Conservation (phyloP, 2,113 vertebrate genomes). For the Gobiocypris rarus region DNA sequence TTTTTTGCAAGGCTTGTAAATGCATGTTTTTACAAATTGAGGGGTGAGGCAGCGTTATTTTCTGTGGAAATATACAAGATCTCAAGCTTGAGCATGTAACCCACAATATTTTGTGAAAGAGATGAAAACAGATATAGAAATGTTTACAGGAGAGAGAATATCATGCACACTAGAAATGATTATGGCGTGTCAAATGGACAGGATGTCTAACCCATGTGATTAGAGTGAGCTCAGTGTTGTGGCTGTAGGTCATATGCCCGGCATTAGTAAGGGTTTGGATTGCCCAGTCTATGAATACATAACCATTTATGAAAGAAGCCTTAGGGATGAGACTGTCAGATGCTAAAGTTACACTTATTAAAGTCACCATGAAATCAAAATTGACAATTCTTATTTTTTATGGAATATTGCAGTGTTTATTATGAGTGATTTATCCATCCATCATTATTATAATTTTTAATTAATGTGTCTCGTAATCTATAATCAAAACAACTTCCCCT, state of each 20-base stretch:
- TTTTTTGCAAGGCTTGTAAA: neutral
- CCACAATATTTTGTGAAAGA: neutral
- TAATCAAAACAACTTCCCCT: no score
- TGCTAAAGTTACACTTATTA: no score
- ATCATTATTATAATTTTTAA: no score
- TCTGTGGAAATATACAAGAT: neutral
- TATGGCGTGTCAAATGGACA: neutral
- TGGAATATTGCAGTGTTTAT: no score
- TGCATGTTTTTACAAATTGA: conserved; percentile 19
- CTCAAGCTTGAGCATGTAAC: neutral
- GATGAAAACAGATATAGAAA: neutral
- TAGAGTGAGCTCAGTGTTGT: neutral
- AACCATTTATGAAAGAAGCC: neutral
- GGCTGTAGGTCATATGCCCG: conserved; percentile 27
- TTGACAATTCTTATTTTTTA: no score
- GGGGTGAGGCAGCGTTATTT: neutral
- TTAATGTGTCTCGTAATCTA: no score
- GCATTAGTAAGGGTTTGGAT: conserved; percentile 16
- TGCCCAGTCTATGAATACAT: neutral
- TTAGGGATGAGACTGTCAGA: neutral
- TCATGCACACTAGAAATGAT: neutral
- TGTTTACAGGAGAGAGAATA: neutral
- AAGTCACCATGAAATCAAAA: no score
- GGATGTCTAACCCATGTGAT: conserved; percentile 7
- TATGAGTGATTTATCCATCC: no score